Conservation (phyloP, 2,113 vertebrate genomes). For the Bombycilla garrulus region DNA sequence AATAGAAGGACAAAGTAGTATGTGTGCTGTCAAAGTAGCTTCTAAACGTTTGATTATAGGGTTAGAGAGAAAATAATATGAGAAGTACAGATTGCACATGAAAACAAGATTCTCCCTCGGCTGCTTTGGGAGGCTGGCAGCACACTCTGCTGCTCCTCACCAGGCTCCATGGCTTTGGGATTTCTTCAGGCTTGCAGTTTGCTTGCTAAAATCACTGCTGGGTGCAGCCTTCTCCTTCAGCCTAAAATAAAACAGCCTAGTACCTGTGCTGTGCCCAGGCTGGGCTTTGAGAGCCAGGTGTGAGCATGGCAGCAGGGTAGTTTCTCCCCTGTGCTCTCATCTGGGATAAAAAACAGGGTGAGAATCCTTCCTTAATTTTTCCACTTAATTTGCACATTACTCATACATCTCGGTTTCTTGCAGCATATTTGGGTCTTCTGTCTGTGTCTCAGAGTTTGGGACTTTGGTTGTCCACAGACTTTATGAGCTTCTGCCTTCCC, state of each 20-base stretch:
- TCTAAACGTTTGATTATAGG: neutral
- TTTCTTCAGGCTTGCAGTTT: neutral
- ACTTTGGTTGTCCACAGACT: neutral
- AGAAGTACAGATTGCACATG: neutral
- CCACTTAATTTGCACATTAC: neutral
- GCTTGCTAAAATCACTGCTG: neutral
- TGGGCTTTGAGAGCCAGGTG: rapidly evolving
- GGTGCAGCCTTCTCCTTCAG: neutral
- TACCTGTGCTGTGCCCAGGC: no score
- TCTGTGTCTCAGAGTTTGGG: neutral
- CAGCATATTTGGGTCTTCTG: neutral
- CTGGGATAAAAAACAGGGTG: neutral
- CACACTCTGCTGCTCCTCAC: neutral
- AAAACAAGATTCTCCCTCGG: neutral
- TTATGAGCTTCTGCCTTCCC: neutral
- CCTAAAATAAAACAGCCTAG: neutral
- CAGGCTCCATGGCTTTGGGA: neutral
- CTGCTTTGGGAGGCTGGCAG: neutral
- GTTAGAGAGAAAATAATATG: neutral
- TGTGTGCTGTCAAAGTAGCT: neutral
- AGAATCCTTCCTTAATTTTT: neutral
- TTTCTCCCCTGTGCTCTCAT: neutral
- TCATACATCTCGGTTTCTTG: neutral
- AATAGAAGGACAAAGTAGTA: neutral
- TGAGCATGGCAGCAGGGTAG: neutral